These are phyloP conservation scores for Taxidea taxus DNA, from an alignment of 2,113 vertebrate genomes.

Conservation along the genomic window DNA sequence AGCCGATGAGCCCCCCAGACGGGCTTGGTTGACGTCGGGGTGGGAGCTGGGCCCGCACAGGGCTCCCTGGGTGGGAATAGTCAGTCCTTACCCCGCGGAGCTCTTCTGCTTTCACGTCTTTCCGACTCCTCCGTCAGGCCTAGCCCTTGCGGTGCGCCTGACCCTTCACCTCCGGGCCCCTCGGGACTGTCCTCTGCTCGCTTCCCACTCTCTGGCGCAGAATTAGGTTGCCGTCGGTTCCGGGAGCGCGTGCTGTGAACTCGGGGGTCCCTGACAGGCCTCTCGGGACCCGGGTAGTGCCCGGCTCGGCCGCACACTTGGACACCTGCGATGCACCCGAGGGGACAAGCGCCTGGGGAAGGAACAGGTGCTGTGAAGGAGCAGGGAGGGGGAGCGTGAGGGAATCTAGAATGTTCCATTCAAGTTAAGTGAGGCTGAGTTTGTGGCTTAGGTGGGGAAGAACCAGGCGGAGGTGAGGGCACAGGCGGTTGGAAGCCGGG, in stretches of 20 bases:
- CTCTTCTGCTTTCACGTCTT: neutral
- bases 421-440: neutral
- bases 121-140: neutral
- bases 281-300: neutral
- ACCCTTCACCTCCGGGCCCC: too few species aligned
- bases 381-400: neutral
- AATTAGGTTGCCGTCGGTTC: neutral
- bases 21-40: rapidly evolving
- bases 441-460: neutral
- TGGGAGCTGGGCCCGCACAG: neutral
- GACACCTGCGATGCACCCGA: neutral
- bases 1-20: neutral
- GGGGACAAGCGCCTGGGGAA: neutral
- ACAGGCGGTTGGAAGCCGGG: neutral
- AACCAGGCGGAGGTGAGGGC: neutral
- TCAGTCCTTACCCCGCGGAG: too few species aligned
- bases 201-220: neutral
- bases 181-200: neutral
- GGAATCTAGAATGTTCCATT: neutral
- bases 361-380: neutral
- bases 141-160: rapidly evolving
- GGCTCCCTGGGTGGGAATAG: rapidly evolving
- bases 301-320: rapidly evolving
- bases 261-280: neutral
- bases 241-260: neutral